phyloP scores from a whole-genome alignment of 2,888 invertebrate genomes.

The Lepeophtheirus nordmannii region DNA sequence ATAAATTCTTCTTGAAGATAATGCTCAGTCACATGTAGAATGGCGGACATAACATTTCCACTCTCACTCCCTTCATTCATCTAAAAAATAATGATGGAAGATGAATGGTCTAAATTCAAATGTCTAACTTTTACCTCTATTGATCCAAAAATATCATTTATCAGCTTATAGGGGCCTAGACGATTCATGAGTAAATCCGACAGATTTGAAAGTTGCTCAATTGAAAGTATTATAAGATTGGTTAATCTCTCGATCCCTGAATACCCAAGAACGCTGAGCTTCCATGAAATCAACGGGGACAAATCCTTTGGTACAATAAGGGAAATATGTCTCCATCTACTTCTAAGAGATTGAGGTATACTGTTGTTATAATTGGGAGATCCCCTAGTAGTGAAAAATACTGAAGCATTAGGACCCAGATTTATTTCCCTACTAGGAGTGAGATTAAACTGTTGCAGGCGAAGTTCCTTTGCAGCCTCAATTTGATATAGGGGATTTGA shows the following conservation, averaged over 20 bases:
- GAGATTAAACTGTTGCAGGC: background rate
- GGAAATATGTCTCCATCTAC: background rate
- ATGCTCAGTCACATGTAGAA: background rate
- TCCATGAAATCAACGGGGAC: conserved; percentile 5
- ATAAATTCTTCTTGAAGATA: background rate
- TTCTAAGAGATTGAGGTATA: background rate
- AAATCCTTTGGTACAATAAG: background rate
- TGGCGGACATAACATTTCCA: background rate
- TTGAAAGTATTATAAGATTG: background rate
- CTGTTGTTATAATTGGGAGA: background rate
- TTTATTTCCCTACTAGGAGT: background rate
- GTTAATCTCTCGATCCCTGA: background rate
- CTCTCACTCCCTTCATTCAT: background rate
- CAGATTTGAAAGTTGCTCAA: background rate
- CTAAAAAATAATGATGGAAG: background rate
- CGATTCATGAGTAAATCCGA: background rate
- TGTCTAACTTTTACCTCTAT: background rate
- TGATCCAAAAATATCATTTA: background rate
- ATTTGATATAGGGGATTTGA: background rate
- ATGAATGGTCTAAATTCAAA: background rate
- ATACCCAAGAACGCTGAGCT: background rate
- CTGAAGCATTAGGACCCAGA: background rate
- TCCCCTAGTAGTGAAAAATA: background rate
- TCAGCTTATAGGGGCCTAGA: background rate
- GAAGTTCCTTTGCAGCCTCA: conserved; percentile 5